Evolutionary conservation across 2,888 invertebrate genomes (phyloP).

Genomic region (Leptogaster cylindrica): DNA sequence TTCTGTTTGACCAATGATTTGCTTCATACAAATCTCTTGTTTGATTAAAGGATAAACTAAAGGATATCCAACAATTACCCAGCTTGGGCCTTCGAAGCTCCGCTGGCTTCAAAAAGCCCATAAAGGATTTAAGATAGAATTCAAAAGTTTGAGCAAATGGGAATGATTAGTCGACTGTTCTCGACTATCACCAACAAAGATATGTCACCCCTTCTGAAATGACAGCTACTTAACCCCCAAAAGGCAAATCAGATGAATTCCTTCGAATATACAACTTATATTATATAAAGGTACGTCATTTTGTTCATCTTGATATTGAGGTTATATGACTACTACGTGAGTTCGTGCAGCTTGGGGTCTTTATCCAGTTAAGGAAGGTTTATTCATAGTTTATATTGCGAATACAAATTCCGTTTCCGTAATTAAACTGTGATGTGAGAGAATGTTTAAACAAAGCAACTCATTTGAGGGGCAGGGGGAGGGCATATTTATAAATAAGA

Average conservation of each 20-base stretch:
- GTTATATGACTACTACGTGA: background rate
- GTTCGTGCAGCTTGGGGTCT: background rate
- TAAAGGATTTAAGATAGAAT: slow-evolving; percentile 36
- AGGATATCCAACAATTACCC: slow-evolving; percentile 21
- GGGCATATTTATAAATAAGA: background rate
- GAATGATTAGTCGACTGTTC: slow-evolving; percentile 34
- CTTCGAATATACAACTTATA: too few species aligned
- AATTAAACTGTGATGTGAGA: slow-evolving; percentile 10
- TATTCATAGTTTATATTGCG: background rate
- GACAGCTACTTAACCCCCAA: slow-evolving; percentile 3
- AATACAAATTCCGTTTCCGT: slow-evolving; percentile 20
- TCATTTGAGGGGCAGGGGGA: too few species aligned
- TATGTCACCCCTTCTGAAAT: slow-evolving; percentile 33
- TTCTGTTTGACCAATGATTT: slow-evolving; percentile 37
- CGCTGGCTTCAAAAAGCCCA: slow-evolving; percentile 32
- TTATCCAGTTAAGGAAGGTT: background rate
- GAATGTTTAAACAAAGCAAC: slow-evolving; percentile 1
- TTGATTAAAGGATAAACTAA: slow-evolving; percentile 38
- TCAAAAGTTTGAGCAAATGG: slow-evolving; percentile 32
- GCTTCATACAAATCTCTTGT: slow-evolving; percentile 25
- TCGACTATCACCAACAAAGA: slow-evolving; percentile 17
- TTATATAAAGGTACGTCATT: slow-evolving; percentile 19
- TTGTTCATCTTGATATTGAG: slow-evolving; percentile 19
- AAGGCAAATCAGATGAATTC: slow-evolving; percentile 32
- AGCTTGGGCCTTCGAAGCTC: slow-evolving; percentile 16